phyloP scores from a whole-genome alignment of 2,888 invertebrate genomes.

The Agonopterix alstromeriana region DNA sequence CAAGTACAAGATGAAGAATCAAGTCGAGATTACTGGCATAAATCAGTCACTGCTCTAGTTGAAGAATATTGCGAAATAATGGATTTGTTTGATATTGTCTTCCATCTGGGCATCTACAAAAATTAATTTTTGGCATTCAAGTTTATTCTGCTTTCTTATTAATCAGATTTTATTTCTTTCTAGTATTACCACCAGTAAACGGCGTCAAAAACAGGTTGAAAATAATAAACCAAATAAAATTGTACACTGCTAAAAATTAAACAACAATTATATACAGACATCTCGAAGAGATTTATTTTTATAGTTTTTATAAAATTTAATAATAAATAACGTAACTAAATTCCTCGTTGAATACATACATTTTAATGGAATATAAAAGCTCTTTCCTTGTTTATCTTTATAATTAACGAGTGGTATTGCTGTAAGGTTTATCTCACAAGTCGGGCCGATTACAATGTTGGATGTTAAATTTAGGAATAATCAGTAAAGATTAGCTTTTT shows the following conservation, averaged over 20 bases:
- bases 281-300: slow-evolving; percentile 37
- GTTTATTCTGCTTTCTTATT: no score
- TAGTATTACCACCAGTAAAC: no score
- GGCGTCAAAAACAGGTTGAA: not conserved
- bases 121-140: slow-evolving; percentile 3
- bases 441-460: slow-evolving; percentile 20
- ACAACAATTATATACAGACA: slow-evolving; percentile 47
- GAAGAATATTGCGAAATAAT: slow-evolving; percentile 43
- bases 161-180: no score
- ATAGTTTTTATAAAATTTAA: slow-evolving; percentile 35
- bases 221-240: not conserved
- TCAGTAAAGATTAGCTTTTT: slow-evolving; percentile 37
- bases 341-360: slow-evolving; percentile 31
- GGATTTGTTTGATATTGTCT: slow-evolving; percentile 38
- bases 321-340: slow-evolving; percentile 36
- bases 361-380: slow-evolving; percentile 38
- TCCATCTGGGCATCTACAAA: slow-evolving; percentile 48
- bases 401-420: slow-evolving; percentile 19
- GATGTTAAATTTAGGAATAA: slow-evolving; percentile 31
- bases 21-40: slow-evolving; percentile 37
- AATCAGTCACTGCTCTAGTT: slow-evolving; percentile 24
- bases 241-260: slow-evolving; percentile 24
- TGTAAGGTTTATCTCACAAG: slow-evolving; percentile 13
- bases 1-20: slow-evolving; percentile 47
- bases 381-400: slow-evolving; percentile 21